phyloP scores from a whole-genome alignment of 1,140 invertebrate species.

The Drosophila mayri region DNA sequence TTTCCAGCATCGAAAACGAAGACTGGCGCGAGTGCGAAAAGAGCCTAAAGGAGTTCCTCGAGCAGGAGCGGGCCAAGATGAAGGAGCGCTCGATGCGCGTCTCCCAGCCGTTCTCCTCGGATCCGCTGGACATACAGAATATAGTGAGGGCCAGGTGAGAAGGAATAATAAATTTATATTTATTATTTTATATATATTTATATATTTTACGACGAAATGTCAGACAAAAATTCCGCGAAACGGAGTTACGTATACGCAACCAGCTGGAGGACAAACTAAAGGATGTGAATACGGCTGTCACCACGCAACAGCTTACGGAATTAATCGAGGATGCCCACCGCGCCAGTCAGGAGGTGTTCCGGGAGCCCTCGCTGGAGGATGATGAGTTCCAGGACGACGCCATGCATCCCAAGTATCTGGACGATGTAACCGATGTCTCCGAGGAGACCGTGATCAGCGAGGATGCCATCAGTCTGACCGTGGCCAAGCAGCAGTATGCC shows the following conservation, averaged over 20 bases:
- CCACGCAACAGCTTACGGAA: slow-evolving; percentile 36
- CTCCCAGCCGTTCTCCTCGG: slow-evolving; percentile 70
- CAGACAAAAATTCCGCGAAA: slow-evolving; percentile 82
- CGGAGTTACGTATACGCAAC: slow-evolving; percentile 74
- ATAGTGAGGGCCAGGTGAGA: slow-evolving; percentile 73
- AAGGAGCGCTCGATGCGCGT: slow-evolving; percentile 71
- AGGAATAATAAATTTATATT: background rate
- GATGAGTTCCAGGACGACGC: slow-evolving; percentile 44
- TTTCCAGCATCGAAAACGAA: slow-evolving; percentile 70
- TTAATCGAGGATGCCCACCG: slow-evolving; percentile 40
- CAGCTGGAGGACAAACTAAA: slow-evolving; percentile 70
- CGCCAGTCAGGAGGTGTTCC: slow-evolving; percentile 35
- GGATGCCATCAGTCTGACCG: slow-evolving; percentile 61
- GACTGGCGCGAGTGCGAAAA: slow-evolving; percentile 83
- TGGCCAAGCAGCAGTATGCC: slow-evolving; percentile 73
- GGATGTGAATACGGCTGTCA: slow-evolving; percentile 14
- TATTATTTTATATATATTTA: no score
- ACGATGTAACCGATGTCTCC: slow-evolving; percentile 67
- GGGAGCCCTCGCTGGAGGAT: slow-evolving; percentile 35
- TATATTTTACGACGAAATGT: no score
- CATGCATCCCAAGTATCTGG: slow-evolving; percentile 55
- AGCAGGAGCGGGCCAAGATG: slow-evolving; percentile 78
- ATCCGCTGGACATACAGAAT: slow-evolving; percentile 77
- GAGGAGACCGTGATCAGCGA: slow-evolving; percentile 66
- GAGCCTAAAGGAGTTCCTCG: slow-evolving; percentile 78